Base-by-base conservation (phyloP, 1,140 invertebrate genomes). In the Chlorops oryzae region DNA sequence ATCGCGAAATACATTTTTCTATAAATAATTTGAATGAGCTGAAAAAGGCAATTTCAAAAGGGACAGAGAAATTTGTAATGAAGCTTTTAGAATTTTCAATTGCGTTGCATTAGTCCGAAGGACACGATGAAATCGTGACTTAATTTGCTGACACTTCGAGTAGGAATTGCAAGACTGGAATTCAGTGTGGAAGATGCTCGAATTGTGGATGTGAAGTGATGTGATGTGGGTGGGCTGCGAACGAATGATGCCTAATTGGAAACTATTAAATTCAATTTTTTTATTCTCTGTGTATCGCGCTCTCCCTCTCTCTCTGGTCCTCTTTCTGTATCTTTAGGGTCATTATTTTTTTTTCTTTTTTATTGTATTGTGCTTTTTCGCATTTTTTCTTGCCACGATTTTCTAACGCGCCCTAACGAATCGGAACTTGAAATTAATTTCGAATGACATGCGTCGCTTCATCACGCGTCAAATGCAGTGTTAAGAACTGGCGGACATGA, bases 351-450 rank as follows among this genome's bases (percentile, higher is more conserved):
- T 27, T 20, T 27, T 22, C 39, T 51, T 44, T 15, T 51, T 56
- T 52, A 39, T 45, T 45, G 13, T 24, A 3, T 18, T 44, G 18
- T 23, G 25, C 22, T 13, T 21, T 41, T 32, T 41, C 32, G 10
- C 20, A 23, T 24, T 51, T 51, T 28, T 38, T 6, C 35, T 51
- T 51, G 23, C 34, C 25, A 27, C 34, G 22, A 12, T 50, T 43
- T 23, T 17, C n/a, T n/a, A n/a, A n/a, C n/a, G n/a, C n/a, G n/a
- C n/a, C 15, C 18, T 38, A 54, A 55, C 58, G 64, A 67, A 64
- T 67, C 67, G 62, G 61, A 68, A 68, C 65, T 68, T 66, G 61
- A 68, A 68, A 67, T 68, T 68, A 64, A 68, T 68, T 68, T 65
- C 65, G 65, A 68, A 68, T 68, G 65, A 68, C 65, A 68, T 68